Conservation (phyloP, 2,888 invertebrate species). For the Aleiodes leptofemur region DNA sequence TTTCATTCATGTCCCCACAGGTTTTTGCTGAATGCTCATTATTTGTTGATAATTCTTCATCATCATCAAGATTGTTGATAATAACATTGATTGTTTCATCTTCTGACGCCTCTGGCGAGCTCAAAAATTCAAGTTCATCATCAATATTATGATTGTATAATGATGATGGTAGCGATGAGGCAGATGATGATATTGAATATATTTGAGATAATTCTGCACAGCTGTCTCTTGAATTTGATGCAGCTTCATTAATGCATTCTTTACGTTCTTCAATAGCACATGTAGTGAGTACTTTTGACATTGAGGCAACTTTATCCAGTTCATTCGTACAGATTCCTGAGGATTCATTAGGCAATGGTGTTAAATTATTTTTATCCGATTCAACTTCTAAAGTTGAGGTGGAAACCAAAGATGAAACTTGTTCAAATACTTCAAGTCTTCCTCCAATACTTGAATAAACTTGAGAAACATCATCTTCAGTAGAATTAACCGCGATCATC, state of each 20-base stretch:
- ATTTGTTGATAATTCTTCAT: slow-evolving; percentile 7
- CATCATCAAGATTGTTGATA: slow-evolving; percentile 26
- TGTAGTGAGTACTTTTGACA: no score
- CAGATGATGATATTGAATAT: background rate
- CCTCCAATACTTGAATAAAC: background rate
- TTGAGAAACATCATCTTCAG: background rate
- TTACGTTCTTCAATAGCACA: no score
- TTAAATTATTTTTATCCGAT: no score
- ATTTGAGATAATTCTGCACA: background rate
- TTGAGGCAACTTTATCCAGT: no score
- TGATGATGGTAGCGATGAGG: background rate
- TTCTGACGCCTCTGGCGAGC: background rate
- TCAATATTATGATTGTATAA: no score
- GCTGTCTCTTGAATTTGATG: no score
- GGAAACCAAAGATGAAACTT: background rate
- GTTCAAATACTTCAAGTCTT: background rate
- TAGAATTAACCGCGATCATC: background rate
- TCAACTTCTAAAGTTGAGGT: no score
- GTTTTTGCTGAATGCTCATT: slow-evolving; percentile 3
- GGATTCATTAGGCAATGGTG: no score
- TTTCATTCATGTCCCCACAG: background rate
- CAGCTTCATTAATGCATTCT: no score
- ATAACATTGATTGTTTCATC: slow-evolving; percentile 21
- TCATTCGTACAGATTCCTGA: no score
- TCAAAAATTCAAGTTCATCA: slow-evolving; percentile 6